Evolutionary conservation across 2,888 invertebrate species (phyloP), one percentile per base, ranked within the genome.

Genomic region (Euzetes globulus): DNA sequence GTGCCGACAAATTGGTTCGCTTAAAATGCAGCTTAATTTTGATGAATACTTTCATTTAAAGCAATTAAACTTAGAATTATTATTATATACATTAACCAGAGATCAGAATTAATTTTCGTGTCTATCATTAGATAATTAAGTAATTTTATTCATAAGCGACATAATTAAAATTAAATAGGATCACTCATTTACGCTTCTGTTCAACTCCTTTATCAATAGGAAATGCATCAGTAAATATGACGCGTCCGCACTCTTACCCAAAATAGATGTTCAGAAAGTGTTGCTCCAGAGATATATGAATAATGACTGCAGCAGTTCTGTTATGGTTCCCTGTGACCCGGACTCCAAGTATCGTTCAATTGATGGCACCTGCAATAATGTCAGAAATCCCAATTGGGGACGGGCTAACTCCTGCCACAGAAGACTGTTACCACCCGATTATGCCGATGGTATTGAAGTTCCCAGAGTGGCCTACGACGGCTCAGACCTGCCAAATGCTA

Each of bases 401-500:
- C 79, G 80, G 72, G 81, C 82, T 7, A 82, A 82, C 47, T 81
- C 82, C 5, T 82, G 84, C 22, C 80, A 83, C 71, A 81, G 83
- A 75, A 79, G 84, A 71, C 80, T 84, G 37, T 78, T 84, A n/a
- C 82, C 82, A 7, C 83, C 84, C 0, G 81, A 83, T 76, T 84
- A 84, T 77, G 81, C 79, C 11, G 84, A 84, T 76, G 84, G 84
- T 83, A 78, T 86, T 83, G 88, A 84, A 0, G 84, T 88, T 60
- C 83, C 88, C 72, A 41, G 75, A 45, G 81, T 82, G 0, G 86
- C 88, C 0, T 82, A 85, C 29, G 86, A 86, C 76, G 87, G 87
- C 0, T 82, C 83, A 1, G 77, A 79, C 5, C 75, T 82, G 22
- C 82, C 82, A 0, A 80, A 79, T 71, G 79, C 82, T 29, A 77